Percentiles rank a stretch among this genome's conserved stretches.
phyloP scores from a whole-genome alignment of 2,888 invertebrate genomes.

The Marasmarcha lunaedactyla region DNA sequence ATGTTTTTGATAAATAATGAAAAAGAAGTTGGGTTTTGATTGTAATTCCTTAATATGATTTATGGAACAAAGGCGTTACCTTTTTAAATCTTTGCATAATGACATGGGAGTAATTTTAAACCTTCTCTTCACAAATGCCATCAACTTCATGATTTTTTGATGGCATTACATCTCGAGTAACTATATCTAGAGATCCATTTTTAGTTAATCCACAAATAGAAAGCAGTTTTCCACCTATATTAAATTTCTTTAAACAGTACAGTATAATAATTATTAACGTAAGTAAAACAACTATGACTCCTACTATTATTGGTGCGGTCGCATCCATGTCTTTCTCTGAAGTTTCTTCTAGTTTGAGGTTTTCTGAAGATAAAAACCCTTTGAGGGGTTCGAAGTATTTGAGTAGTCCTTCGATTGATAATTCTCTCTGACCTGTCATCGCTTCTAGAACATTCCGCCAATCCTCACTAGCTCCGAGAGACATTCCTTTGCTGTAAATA shows the following conservation, averaged over 20 bases:
- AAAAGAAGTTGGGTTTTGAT: too few relatives aligned
- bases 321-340: slow-evolving; percentile 40
- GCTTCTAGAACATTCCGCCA: slow-evolving; percentile 49
- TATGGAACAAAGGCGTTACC: too few relatives aligned
- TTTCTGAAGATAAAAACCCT: slow-evolving; percentile 39
- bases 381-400: slow-evolving; percentile 44
- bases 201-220: slow-evolving; percentile 48
- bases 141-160: slow-evolving; percentile 37
- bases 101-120: too few relatives aligned
- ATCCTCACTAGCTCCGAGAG: slow-evolving; percentile 52
- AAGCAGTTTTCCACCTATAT: slow-evolving; percentile 34
- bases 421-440: slow-evolving; percentile 51
- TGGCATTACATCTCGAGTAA: slow-evolving; percentile 36
- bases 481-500: slow-evolving; percentile 51
- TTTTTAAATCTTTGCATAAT: too few relatives aligned
- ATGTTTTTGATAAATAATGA: too few relatives aligned
- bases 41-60: too few relatives aligned
- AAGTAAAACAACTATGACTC: slow-evolving; percentile 39
- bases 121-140: slow-evolving; percentile 52
- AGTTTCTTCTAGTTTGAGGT: slow-evolving; percentile 25
- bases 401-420: slow-evolving; percentile 48
- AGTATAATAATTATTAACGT: slow-evolving; percentile 41
- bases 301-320: slow-evolving; percentile 49
- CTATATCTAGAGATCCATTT: slow-evolving; percentile 58
- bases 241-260: slow-evolving; percentile 50